Evolutionary conservation across 1,140 invertebrate species (phyloP), one percentile per base, ranked within the genome.

Genomic region (Orius insidiosus): DNA sequence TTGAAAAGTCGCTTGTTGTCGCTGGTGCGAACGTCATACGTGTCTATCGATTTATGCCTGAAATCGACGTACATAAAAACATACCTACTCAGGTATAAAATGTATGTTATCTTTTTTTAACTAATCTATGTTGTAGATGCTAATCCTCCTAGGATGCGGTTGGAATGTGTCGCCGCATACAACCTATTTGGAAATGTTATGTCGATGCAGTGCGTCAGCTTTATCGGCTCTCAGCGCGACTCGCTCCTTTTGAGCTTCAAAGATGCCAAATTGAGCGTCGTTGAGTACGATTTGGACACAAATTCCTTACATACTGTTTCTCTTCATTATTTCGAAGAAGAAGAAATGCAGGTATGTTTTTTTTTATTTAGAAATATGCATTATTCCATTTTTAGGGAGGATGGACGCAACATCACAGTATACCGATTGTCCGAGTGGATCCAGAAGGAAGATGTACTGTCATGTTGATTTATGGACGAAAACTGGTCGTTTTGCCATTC

Each of bases 271-370:
- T 66, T 97, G 1, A 85, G 84, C 10, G 78, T 98, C 34, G 76
- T 98, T n/a, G 90, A 97, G 61, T 95, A 98, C 66, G 90, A 98
- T 66, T 79, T 83, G 24, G 81, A 85, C 55, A 83, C 76, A 15
- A 84, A 93, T 65, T 85, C 90, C 59, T 65, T 98, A 1, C 80
- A 87, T 56, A 98, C 95, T 1, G 69, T 96, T 3, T 98, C 94
- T 16, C 69, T 99, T 50, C 95, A 98, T 72, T 95, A 94, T 61
- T 98, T 98, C 68, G 96, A 99, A 68, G 92, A 97, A 56, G 87
- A 95, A 57, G 89, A 95, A 56, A 83, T 96, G 61, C 82, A 82
- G 66, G 86, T 88, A n/a, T n/a, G n/a, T n/a, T n/a, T n/a, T n/a
- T n/a, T n/a, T n/a, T n/a, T n/a, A n/a, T n/a, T n/a, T n/a, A n/a